A percentile compares a stretch with the other conserved stretches of the same genome.
Evolutionary conservation across 2,888 invertebrate genomes (phyloP).

Genomic region (Rambutsinella grinnellia): DNA sequence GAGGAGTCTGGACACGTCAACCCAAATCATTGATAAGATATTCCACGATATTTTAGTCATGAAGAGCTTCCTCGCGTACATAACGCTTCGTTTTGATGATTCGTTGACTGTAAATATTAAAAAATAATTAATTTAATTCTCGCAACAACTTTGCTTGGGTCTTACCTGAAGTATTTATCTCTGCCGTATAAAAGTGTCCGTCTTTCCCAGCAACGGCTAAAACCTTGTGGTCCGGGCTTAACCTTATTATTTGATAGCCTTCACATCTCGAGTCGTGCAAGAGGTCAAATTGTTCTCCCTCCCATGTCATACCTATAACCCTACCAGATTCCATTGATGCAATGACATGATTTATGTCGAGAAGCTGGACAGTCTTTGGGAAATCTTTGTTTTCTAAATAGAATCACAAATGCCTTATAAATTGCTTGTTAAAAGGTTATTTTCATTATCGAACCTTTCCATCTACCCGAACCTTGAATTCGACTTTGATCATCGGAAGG

Average conservation of each 20-base stretch:
- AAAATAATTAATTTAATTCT: too few relatives aligned
- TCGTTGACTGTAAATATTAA: slow-evolving; percentile 13
- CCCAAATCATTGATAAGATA: slow-evolving; percentile 40
- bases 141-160: too few relatives aligned
- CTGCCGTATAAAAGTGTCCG: slow-evolving; percentile 38
- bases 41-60: slow-evolving; percentile 30
- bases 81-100: neutral
- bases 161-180: slow-evolving; percentile 26
- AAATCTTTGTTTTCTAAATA: slow-evolving; percentile 48
- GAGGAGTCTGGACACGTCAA: slow-evolving; percentile 19
- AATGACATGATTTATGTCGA: slow-evolving; percentile 32
- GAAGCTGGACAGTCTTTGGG: slow-evolving; percentile 28
- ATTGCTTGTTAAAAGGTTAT: too few relatives aligned
- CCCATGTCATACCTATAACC: slow-evolving; percentile 20
- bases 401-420: too few relatives aligned
- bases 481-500: slow-evolving; percentile 5
- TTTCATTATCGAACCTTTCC: slow-evolving; percentile 22
- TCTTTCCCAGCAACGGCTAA: slow-evolving; percentile 36
- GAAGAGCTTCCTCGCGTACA: slow-evolving; percentile 31
- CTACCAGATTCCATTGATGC: slow-evolving; percentile 51
- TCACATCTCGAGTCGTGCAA: slow-evolving; percentile 29
- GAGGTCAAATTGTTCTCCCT: slow-evolving; percentile 37
- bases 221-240: slow-evolving; percentile 30
- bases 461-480: slow-evolving; percentile 25
- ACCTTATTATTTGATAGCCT: slow-evolving; percentile 31